phyloP scores from a whole-genome alignment of 2,888 invertebrate genomes.

The Xanthia togata region DNA sequence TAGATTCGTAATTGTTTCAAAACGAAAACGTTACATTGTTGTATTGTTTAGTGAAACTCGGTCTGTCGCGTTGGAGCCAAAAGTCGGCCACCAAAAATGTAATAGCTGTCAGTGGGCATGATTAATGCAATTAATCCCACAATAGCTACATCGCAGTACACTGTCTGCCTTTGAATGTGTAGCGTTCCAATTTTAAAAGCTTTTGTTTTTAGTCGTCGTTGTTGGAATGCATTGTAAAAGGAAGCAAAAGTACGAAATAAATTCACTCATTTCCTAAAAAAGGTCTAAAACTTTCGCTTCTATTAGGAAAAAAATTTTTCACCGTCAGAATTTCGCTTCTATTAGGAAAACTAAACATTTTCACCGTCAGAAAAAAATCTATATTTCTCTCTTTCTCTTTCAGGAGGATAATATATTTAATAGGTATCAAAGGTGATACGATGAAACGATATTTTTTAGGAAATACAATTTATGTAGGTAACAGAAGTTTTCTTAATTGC shows the following conservation, averaged over 20 bases:
- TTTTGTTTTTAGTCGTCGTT: slow-evolving; percentile 51
- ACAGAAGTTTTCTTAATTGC: not conserved
- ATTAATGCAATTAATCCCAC: slow-evolving; percentile 90
- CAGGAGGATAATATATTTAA: not conserved
- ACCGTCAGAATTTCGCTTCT: not conserved
- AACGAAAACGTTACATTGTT: slow-evolving; percentile 76
- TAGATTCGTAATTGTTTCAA: slow-evolving; percentile 72
- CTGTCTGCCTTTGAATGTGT: slow-evolving; percentile 69
- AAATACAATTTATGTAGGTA: not conserved
- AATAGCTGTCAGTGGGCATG: slow-evolving; percentile 89
- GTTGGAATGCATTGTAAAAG: slow-evolving; percentile 14
- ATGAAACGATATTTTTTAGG: not conserved
- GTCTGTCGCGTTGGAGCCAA: slow-evolving; percentile 81
- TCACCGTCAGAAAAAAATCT: not conserved
- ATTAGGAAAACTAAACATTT: not conserved
- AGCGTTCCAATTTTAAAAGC: slow-evolving; percentile 52
- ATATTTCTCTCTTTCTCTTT: not conserved
- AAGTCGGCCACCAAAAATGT: slow-evolving; percentile 90
- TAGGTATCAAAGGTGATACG: not conserved
- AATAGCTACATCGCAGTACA: slow-evolving; percentile 85
- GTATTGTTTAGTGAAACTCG: slow-evolving; percentile 84
- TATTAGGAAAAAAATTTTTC: not conserved
- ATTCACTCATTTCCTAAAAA: not conserved
- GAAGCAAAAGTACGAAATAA: not conserved
- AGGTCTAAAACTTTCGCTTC: not conserved